Conservation (phyloP, 2,797 vertebrate genomes). For the Rhynchotus rufescens region DNA sequence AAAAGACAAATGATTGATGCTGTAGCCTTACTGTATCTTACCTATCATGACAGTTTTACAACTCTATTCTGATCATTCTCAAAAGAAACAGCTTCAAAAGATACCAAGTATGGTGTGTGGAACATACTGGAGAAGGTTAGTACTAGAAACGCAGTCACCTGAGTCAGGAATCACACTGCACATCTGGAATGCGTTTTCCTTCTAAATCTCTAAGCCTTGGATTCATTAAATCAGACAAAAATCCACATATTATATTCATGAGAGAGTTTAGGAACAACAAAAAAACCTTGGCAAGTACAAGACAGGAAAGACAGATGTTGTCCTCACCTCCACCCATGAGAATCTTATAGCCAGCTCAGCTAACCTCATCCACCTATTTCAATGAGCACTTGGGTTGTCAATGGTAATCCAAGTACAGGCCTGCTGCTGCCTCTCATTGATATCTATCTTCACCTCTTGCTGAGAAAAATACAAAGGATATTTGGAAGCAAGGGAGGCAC, state of each 20-base stretch:
- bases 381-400: neutral
- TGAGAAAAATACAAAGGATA: conserved; percentile 40
- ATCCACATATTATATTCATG: conserved; percentile 78
- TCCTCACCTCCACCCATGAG: conserved; percentile 59
- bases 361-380: conserved; percentile 36
- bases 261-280: conserved; percentile 71
- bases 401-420: conserved; percentile 21
- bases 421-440: neutral
- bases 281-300: conserved; percentile 60
- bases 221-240: conserved; percentile 75
- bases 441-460: conserved; percentile 11
- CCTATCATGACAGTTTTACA: conserved; percentile 5
- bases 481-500: conserved; percentile 23
- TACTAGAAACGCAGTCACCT: conserved; percentile 67
- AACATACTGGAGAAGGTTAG: conserved; percentile 27
- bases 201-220: conserved; percentile 60
- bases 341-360: conserved; percentile 42
- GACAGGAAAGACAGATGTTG: conserved; percentile 71
- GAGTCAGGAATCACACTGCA: conserved; percentile 48
- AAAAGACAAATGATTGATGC: neutral
- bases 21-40: conserved; percentile 16
- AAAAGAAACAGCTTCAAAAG: neutral
- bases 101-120: neutral
- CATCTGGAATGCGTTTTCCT: conserved; percentile 75
- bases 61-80: neutral